Base-by-base conservation (phyloP, 2,797 vertebrate species). In the Philypnodon macrostomus region DNA sequence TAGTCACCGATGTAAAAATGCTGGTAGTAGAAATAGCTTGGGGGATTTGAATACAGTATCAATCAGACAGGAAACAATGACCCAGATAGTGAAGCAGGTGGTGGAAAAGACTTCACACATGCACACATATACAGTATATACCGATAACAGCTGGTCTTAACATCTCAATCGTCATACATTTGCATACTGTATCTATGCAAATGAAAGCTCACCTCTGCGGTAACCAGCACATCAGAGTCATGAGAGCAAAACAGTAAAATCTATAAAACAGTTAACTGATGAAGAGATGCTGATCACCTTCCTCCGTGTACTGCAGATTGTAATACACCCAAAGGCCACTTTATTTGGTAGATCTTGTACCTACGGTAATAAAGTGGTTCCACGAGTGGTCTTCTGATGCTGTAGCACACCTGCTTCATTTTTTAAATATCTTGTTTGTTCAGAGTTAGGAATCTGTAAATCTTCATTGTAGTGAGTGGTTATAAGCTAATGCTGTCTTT, bases 141-240 rank as follows among this genome's bases (percentile, higher is more conserved):
- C 9, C 71, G 58, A 31, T 53, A 64, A 49, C n/a, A n/a, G n/a
- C 24, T 2, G 1, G 42, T 55, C 58, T 58, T 17, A 57, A 53
- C 73, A 73, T 53, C 72, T 70, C 65, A 70, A 61, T 71, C 52
- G 73, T 47, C 47, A 6, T 0, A 17, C 42, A 82, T 84, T 84
- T 84, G 72, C 84, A 84, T 83, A 76, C 73, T 30, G 10, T 30
- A 30, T 30, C 52, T 73, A 81, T 85, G 84, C 69, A 86, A 86
- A 87, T 84, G 60, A 47, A 41, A 41, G 54, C 65, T 61, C 56
- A 67, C 72, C 62, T 62, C 62, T 47, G 66, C 50, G 51, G 68
- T 73, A 56, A 79, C 79, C 81, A 76, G 30, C 76, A 55, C 70
- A 80, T 78, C 76, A 63, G 63, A 75, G 74, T 50, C 32, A 73